Evolutionary conservation across 1,140 invertebrate species (phyloP), one percentile per base, ranked within the genome.

Genomic region (Drosophila mojavensis): DNA sequence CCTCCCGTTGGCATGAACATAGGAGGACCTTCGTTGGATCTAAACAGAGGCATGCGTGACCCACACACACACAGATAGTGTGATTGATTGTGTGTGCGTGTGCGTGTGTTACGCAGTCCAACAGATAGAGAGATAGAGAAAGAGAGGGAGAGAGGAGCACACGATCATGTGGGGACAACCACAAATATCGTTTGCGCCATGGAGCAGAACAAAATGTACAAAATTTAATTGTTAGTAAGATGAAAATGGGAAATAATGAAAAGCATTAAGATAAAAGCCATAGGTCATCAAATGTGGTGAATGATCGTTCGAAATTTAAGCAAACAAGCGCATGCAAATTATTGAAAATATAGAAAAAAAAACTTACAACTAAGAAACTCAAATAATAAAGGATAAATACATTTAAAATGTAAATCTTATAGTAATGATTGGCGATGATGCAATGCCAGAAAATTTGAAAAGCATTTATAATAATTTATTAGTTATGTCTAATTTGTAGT

Each of bases 1-100:
- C 90, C 90, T 90, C 90, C 90, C 90, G 90, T 55, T 91, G 79
- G 78, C 68, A 78, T 84, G 83, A 82, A 91, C 90, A 91, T 91
- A 82, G 90, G 78, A 90, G 86, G 85, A 91, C 88, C 81, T 91
- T 91, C 88, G 65, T 64, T 75, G 70, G 81, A 90, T 90, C 90
- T 91, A 79, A 36, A 67, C 68, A 74, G 6, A 17, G 6, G n/a
- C 71, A 61, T 17, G n/a, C 48, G 28, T 56, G 33, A 73, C 63
- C 62, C 64, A 67, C 69, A 55, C 68, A 39, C 66, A 24, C 20
- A 24, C 65, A 68, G 20, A 68, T 53, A 48, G 70, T 66, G 53
- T 10, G 33, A 17, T 45, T 26, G 43, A 41, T 64, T 71, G 26
- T 73, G 26, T 10, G 26, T 10, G 43, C 7, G 54, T 58, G 45